Conservation (phyloP, 1,140 invertebrate species). For the Drosophila nasuta region DNA sequence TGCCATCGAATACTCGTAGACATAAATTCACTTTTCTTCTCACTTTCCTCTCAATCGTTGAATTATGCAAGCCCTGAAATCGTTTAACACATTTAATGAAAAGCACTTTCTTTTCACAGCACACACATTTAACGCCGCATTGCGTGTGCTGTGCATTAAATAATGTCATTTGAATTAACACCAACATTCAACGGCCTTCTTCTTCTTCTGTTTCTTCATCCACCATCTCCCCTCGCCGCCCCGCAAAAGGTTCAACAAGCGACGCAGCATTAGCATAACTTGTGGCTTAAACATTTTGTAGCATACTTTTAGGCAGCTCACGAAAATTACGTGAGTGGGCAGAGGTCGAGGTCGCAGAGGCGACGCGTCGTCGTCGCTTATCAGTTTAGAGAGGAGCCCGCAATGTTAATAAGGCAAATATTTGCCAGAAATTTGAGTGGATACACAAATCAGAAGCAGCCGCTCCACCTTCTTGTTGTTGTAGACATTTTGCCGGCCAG, state of each 20-base stretch:
- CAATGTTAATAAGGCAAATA: conserved; percentile 76
- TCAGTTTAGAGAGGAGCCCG: conserved; percentile 37
- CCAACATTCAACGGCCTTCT: conserved; percentile 33
- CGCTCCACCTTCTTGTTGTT: conserved; percentile 15
- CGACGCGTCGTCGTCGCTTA: conserved; percentile 50
- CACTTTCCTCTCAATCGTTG: conserved; percentile 32
- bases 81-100: conserved; percentile 74
- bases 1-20: conserved; percentile 4
- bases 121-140: conserved; percentile 16
- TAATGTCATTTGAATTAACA: conserved; percentile 81
- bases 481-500: conserved; percentile 10
- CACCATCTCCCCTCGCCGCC: background rate
- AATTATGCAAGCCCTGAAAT: conserved; percentile 65
- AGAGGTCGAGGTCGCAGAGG: conserved; percentile 3
- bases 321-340: conserved; percentile 48
- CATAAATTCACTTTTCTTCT: conserved; percentile 40
- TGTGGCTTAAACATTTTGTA: conserved; percentile 38
- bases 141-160: conserved; percentile 78
- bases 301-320: conserved; percentile 56
- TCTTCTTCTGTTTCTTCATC: too few relatives aligned
- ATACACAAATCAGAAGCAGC: conserved; percentile 41
- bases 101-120: conserved; percentile 73
- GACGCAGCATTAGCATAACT: conserved; percentile 70
- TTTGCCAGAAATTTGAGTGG: conserved; percentile 57
- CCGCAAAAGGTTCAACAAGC: background rate